A percentile compares a stretch with the other conserved stretches of the same genome.
phyloP scores from a whole-genome alignment of 2,797 vertebrate species.

The Mastacembelus armatus region DNA sequence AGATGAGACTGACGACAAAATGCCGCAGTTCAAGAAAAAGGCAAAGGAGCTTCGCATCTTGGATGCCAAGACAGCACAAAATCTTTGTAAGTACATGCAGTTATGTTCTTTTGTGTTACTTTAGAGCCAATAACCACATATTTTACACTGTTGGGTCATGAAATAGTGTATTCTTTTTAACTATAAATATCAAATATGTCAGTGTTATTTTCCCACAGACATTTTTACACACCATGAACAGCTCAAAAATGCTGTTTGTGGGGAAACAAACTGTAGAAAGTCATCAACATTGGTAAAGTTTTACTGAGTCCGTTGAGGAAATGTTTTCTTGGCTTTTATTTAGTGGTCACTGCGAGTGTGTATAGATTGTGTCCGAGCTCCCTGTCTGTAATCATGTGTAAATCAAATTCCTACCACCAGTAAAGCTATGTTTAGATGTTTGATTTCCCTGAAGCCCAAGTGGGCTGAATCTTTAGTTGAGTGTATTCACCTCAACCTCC shows the following conservation, averaged over 20 bases:
- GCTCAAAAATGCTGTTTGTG: slow-evolving; percentile 10
- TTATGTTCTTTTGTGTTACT: background rate
- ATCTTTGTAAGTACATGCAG: slow-evolving; percentile 90
- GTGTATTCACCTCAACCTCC: background rate
- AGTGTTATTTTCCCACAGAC: slow-evolving; percentile 6
- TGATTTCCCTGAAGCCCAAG: slow-evolving; percentile 26
- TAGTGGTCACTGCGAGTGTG: slow-evolving; percentile 26
- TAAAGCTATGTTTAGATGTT: slow-evolving; percentile 24
- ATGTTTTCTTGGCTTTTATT: slow-evolving; percentile 44
- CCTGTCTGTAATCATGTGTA: slow-evolving; percentile 42
- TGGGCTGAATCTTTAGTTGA: slow-evolving; percentile 25
- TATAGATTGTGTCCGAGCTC: slow-evolving; percentile 40
- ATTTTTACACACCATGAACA: slow-evolving; percentile 16
- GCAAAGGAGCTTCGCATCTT: slow-evolving; percentile 93
- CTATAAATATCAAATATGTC: slow-evolving; percentile 3
- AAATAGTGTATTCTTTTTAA: background rate
- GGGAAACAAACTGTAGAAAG: slow-evolving; percentile 4
- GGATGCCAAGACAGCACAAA: slow-evolving; percentile 95
- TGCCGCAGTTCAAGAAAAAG: slow-evolving; percentile 90
- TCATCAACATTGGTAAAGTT: slow-evolving; percentile 18
- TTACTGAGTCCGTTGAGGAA: slow-evolving; percentile 27
- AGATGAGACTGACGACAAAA: slow-evolving; percentile 88
- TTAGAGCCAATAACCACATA: background rate
- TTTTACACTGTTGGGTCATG: slow-evolving; percentile 11
- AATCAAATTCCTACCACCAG: slow-evolving; percentile 40